Conservation (phyloP, 2,888 invertebrate species). For the Elegia similella region DNA sequence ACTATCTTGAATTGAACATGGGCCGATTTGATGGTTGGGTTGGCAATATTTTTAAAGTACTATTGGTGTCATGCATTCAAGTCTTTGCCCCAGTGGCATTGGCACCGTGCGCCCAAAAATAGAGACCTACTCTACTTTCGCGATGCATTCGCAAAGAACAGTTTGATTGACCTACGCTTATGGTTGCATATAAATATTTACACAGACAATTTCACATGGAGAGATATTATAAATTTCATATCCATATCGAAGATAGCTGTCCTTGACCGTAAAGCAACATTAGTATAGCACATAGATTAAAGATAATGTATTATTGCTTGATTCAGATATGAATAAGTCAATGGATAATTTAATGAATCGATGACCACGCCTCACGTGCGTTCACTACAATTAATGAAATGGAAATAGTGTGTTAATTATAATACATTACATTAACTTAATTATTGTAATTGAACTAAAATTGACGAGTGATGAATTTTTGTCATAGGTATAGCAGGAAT, state of each 20-base stretch:
- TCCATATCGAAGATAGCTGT: neutral
- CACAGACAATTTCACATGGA: neutral
- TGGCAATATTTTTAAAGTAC: neutral
- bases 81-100: constrained; percentile 5
- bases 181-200: constrained; percentile 2
- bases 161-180: constrained; percentile 13
- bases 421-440: no score
- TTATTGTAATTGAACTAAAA: no score
- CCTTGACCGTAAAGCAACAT: constrained; percentile 16
- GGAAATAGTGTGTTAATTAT: no score
- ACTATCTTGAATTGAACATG: no score
- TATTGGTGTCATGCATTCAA: constrained; percentile 6
- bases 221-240: constrained; percentile 8
- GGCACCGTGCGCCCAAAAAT: constrained; percentile 5
- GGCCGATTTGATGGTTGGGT: neutral
- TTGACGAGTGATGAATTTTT: no score
- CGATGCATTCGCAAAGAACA: neutral
- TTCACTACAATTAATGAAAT: no score
- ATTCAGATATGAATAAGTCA: neutral
- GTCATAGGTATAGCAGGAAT: no score
- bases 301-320: neutral
- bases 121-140: constrained; percentile 15
- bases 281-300: neutral
- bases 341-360: no score
- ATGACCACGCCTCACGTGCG: no score